These are phyloP conservation scores for Bovichtus variegatus DNA, from an alignment of 2,797 vertebrate genomes.

Conservation along the genomic window DNA sequence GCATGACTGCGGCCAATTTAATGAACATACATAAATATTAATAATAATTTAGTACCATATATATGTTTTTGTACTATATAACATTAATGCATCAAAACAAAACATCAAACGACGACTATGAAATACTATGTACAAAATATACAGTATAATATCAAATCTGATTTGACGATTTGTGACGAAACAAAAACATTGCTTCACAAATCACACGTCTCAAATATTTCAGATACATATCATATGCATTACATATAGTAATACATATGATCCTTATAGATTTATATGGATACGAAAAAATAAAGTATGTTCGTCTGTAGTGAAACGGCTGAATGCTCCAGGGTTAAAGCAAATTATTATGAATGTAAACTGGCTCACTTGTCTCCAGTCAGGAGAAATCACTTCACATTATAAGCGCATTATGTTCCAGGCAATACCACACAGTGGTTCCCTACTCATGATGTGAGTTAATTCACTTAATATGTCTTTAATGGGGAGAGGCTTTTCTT, in stretches of 20 bases:
- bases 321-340: constrained; percentile 44
- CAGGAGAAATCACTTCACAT: constrained; percentile 83
- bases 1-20: not conserved
- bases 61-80: not conserved
- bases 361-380: constrained; percentile 73
- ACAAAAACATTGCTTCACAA: not conserved
- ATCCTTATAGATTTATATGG: not conserved
- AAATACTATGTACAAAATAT: not conserved
- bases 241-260: not conserved
- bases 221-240: not conserved
- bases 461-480: constrained; percentile 87
- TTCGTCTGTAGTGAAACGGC: not conserved
- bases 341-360: constrained; percentile 77
- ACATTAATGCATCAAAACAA: too few species aligned
- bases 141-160: not conserved
- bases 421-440: constrained; percentile 79
- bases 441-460: constrained; percentile 81
- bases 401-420: constrained; percentile 82
- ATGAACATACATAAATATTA: not conserved
- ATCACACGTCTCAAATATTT: not conserved
- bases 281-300: not conserved
- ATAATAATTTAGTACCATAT: not conserved
- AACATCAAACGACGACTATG: too few species aligned
- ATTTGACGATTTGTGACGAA: not conserved
- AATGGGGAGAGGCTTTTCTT: constrained; percentile 83